A percentile compares a stretch with the other conserved stretches of the same genome.
Evolutionary conservation across 2,113 vertebrate genomes (phyloP).

Genomic region (Aramus guarauna): DNA sequence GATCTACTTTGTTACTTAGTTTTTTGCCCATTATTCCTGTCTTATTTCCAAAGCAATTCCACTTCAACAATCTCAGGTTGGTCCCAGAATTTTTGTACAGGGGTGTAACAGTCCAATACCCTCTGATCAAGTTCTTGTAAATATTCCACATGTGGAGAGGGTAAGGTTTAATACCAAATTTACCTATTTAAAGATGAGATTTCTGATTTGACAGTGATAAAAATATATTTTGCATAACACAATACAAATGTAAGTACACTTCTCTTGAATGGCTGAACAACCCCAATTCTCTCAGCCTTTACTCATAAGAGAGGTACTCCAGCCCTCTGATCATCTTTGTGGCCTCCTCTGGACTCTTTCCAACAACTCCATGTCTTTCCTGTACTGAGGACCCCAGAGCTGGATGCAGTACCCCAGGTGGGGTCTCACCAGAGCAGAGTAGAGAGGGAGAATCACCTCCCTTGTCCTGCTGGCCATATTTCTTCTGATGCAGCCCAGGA

Average conservation of each 20-base stretch:
- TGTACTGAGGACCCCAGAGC: too few species aligned
- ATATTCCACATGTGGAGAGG: neutral
- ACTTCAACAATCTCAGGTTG: neutral
- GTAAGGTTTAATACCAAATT: neutral
- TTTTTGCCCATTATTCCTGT: neutral
- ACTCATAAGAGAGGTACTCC: too few species aligned
- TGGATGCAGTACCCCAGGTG: too few species aligned
- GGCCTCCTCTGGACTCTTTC: too few species aligned
- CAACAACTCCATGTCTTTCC: too few species aligned
- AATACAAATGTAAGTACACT: neutral
- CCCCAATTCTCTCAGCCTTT: too few species aligned
- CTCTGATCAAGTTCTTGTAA: neutral
- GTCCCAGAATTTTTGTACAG: neutral
- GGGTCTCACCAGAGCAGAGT: too few species aligned
- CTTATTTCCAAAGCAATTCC: neutral
- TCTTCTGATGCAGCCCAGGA: too few species aligned
- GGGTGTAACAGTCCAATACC: neutral
- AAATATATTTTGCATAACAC: neutral
- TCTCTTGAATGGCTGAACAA: too few species aligned
- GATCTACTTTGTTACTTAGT: neutral
- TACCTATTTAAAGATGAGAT: neutral
- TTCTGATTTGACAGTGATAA: neutral
- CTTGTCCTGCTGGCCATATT: too few species aligned
- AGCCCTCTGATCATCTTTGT: too few species aligned
- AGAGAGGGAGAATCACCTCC: too few species aligned